Base-by-base conservation (phyloP, 2,888 invertebrate genomes). In the Drosophila mettleri region DNA sequence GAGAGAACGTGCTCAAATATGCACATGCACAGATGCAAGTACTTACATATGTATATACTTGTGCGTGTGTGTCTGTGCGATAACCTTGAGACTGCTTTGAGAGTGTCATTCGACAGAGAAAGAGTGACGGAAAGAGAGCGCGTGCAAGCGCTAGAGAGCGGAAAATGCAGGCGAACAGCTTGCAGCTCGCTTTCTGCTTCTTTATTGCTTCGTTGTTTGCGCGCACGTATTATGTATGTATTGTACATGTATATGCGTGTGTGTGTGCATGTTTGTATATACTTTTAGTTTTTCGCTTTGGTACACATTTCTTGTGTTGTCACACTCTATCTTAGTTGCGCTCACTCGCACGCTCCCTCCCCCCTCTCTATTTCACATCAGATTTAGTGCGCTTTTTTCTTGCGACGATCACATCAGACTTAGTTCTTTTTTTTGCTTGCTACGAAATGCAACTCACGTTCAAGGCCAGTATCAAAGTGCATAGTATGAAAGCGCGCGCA, bases 371-470 rank as follows among this genome's bases (percentile, higher is more conserved):
- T 69, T 39, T 52, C 41, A 16, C 22, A 49, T 22, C 54, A 43
- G 33, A 54, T 43, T 54, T 54, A 27, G 43, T n/a, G 33, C 20
- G n/a, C n/a, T n/a, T n/a, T n/a, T n/a, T n/a, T n/a, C n/a, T n/a
- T n/a, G n/a, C n/a, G n/a, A n/a, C n/a, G n/a, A n/a, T 52, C 41
- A 16, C 22, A 49, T 22, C 54, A 43, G 33, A 54, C 33, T 54
- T 54, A 27, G 43, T n/a, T 22, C 20, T 20, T 29, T 29, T 18
- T 14, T 20, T 48, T 29, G 46, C 43, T 61, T 70, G 69, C 74
- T 69, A 27, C 43, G 85, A 87, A 91, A 90, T 91, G 91, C 91
- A 91, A 90, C 92, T 91, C 90, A 91, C 88, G 91, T 91, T 92
- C 91, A 91, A 91, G 91, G 92, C 87, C 91, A 89, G 69, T 62